These are phyloP conservation scores for Drosophila ananassae DNA, from an alignment of 1,140 invertebrate genomes.

Conservation along the genomic window DNA sequence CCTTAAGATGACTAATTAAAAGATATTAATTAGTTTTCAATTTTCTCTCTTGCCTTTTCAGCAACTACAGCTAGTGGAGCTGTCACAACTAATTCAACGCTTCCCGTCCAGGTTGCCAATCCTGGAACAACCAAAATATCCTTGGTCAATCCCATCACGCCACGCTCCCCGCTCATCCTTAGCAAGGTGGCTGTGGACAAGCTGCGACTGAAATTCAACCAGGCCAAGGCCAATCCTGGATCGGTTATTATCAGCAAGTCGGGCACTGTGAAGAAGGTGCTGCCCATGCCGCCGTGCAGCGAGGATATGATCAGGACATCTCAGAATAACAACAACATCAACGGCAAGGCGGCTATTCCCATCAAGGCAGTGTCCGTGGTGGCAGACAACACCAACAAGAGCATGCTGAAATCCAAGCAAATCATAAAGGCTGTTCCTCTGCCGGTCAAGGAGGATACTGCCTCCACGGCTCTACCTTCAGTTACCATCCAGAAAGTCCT, in stretches of 20 bases:
- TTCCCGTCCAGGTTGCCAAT: constrained; percentile 11
- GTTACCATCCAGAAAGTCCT: constrained; percentile 8
- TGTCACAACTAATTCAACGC: not conserved
- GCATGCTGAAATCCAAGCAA: constrained; percentile 20
- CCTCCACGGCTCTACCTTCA: not conserved
- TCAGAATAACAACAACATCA: constrained; percentile 4
- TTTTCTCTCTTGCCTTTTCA: not conserved
- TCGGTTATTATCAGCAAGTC: constrained; percentile 48
- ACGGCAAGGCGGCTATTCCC: not conserved
- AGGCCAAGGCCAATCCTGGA: constrained; percentile 49
- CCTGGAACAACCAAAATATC: constrained; percentile 41
- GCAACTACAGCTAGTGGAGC: constrained; percentile 9
- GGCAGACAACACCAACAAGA: constrained; percentile 23
- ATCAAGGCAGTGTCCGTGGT: constrained; percentile 7
- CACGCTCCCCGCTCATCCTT: constrained; percentile 52
- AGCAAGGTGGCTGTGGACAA: constrained; percentile 68
- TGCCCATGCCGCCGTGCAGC: not conserved
- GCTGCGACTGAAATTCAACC: constrained; percentile 59
- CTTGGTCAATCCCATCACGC: constrained; percentile 47
- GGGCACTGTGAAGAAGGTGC: constrained; percentile 13
- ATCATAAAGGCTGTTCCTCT: constrained; percentile 19
- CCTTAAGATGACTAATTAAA: constrained; percentile 39
- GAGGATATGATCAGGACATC: not conserved
- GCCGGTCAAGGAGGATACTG: constrained; percentile 7
- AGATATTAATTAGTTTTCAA: constrained; percentile 7